phyloP scores from a whole-genome alignment of 2,797 vertebrate species.

The Spatula clypeata region DNA sequence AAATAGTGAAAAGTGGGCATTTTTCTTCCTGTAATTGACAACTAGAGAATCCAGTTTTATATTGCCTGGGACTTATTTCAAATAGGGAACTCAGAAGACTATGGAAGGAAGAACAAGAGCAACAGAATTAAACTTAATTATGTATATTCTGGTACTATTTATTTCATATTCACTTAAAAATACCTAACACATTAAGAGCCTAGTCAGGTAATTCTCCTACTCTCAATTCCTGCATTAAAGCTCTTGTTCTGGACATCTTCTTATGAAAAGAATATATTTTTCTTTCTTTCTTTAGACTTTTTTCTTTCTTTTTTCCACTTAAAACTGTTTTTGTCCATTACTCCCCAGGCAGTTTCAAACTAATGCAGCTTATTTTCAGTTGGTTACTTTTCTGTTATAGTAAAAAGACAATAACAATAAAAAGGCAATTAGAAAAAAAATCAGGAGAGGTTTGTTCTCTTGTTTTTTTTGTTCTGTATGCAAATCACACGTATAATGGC shows the following conservation, averaged over 20 bases:
- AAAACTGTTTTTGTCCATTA: not conserved
- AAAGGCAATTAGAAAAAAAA: not conserved
- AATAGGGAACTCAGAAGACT: not conserved
- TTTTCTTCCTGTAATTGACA: not conserved
- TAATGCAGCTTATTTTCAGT: not conserved
- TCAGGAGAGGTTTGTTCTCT: fast-evolving
- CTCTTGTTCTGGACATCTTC: not conserved
- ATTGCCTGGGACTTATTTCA: not conserved
- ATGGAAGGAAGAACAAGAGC: not conserved
- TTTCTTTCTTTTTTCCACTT: not conserved
- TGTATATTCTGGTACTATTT: not conserved
- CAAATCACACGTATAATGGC: not conserved
- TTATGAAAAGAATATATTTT: not conserved
- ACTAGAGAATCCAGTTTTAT: not conserved
- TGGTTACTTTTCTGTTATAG: not conserved
- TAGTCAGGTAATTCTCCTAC: not conserved
- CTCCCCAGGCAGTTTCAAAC: not conserved
- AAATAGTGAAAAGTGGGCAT: not conserved
- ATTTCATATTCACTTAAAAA: not conserved
- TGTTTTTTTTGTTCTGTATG: not conserved
- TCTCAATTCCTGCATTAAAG: not conserved
- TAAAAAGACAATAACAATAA: not conserved
- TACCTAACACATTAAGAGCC: not conserved
- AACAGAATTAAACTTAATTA: not conserved
- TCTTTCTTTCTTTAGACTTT: not conserved